These are phyloP conservation scores for Melanostigma gelatinosum DNA, from an alignment of 2,113 vertebrate species.

Conservation along the genomic window DNA sequence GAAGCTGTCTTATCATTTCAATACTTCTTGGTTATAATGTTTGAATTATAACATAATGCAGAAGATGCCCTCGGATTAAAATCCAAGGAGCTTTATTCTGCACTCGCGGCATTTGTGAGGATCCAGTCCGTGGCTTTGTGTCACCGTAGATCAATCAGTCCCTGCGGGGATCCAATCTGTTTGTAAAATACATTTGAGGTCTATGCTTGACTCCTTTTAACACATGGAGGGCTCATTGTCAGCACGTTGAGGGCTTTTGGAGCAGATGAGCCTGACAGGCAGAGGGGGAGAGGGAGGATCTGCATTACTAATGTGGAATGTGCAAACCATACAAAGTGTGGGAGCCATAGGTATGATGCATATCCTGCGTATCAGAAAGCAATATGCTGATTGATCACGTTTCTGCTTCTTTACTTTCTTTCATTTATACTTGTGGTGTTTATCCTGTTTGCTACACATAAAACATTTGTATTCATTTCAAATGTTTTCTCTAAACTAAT, in stretches of 20 bases:
- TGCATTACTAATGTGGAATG: slow-evolving; percentile 76
- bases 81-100: slow-evolving; percentile 27
- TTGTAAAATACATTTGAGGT: slow-evolving; percentile 55
- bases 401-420: background rate
- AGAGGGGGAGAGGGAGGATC: slow-evolving; percentile 55
- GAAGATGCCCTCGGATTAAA: background rate
- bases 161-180: slow-evolving; percentile 35
- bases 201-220: slow-evolving; percentile 66
- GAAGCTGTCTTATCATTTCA: background rate
- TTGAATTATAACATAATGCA: background rate
- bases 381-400: background rate
- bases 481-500: background rate
- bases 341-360: slow-evolving; percentile 32
- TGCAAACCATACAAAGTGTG: slow-evolving; percentile 64
- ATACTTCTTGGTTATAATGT: background rate
- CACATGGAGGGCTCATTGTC: slow-evolving; percentile 59
- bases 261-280: slow-evolving; percentile 77
- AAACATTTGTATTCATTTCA: background rate
- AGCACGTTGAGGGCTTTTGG: slow-evolving; percentile 57
- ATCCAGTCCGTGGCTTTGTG: slow-evolving; percentile 25
- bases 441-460: background rate
- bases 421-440: background rate
- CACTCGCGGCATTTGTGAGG: background rate
- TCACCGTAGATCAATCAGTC: slow-evolving; percentile 45
- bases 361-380: background rate